These are phyloP conservation scores for Atrichornis clamosus DNA, from an alignment of 2,113 vertebrate genomes.

Conservation along the genomic window DNA sequence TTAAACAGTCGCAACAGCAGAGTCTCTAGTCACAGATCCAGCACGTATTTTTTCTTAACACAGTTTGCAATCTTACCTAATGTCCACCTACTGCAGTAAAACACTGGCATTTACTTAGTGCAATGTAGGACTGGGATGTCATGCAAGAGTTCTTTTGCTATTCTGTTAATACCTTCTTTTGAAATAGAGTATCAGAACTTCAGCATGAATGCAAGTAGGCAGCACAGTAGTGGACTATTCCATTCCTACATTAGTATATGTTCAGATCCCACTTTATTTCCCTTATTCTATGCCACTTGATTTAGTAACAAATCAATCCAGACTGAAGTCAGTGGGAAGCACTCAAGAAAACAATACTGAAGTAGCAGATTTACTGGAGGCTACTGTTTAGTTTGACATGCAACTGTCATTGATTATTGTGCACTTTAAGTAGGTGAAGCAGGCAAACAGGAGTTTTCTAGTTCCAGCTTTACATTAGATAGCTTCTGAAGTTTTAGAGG, in stretches of 20 bases:
- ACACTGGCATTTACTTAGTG: not conserved
- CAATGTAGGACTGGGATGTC: not conserved
- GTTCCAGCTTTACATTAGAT: not conserved
- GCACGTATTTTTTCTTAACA: not conserved
- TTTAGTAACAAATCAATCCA: not conserved
- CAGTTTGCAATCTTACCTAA: not conserved
- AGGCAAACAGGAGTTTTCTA: not conserved
- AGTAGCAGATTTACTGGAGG: not conserved
- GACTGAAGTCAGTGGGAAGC: not conserved
- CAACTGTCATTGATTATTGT: not conserved
- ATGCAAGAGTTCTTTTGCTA: not conserved
- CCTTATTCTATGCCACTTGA: not conserved
- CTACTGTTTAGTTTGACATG: conserved; percentile 28
- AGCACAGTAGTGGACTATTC: not conserved
- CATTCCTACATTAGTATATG: not conserved
- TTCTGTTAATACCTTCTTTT: not conserved
- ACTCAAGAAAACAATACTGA: not conserved
- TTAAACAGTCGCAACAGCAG: not conserved
- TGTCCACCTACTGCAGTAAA: not conserved
- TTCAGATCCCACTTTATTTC: not conserved
- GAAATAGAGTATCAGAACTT: not conserved
- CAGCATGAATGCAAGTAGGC: not conserved
- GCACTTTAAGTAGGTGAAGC: not conserved
- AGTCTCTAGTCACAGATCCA: not conserved
- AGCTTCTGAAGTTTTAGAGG: not conserved